These are phyloP conservation scores for Tetrax tetrax DNA, from an alignment of 2,113 vertebrate genomes.

Conservation along the genomic window DNA sequence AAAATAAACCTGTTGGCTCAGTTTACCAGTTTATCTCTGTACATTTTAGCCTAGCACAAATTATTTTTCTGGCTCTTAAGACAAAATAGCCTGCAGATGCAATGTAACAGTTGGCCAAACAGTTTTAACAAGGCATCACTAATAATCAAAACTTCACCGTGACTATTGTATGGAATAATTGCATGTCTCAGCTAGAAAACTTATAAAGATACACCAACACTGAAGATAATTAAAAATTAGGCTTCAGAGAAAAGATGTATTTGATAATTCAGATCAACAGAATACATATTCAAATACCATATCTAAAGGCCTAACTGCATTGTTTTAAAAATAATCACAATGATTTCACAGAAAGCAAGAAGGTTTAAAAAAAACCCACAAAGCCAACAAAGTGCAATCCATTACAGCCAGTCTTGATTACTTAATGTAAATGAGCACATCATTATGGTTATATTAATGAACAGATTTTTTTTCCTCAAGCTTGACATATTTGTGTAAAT, in stretches of 20 bases:
- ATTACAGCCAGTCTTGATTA: not conserved
- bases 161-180: not conserved
- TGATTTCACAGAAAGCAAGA: not conserved
- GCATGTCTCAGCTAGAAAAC: not conserved
- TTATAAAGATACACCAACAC: not conserved
- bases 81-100: not conserved
- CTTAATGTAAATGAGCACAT: not conserved
- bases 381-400: not conserved
- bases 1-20: not conserved
- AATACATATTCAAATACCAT: constrained; percentile 2
- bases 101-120: not conserved
- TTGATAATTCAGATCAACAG: constrained; percentile 12
- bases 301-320: not conserved
- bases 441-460: not conserved
- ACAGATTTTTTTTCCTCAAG: not conserved
- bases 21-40: not conserved
- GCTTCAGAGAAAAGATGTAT: not conserved
- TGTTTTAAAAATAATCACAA: constrained; percentile 7
- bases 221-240: constrained; percentile 7
- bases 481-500: not conserved
- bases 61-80: not conserved
- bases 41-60: not conserved
- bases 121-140: not conserved
- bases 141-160: not conserved
- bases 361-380: not conserved